Evolutionary conservation across 2,888 invertebrate genomes (phyloP).

Genomic region (Amphipyra berbera): DNA sequence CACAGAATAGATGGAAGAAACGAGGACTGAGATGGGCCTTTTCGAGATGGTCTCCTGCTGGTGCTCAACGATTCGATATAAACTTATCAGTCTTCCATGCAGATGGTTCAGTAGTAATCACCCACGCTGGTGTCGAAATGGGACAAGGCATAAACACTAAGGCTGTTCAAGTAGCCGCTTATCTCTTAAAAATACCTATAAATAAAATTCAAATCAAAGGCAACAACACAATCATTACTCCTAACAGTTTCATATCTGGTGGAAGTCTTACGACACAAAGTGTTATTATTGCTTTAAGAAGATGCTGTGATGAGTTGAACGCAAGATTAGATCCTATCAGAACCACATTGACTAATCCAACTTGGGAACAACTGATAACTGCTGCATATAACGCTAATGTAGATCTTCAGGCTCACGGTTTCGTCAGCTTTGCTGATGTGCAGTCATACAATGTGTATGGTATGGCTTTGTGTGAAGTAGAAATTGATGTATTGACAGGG

Average conservation of each 20-base stretch:
- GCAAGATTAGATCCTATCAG: constrained; percentile 80
- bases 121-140: constrained; percentile 91
- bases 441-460: constrained; percentile 83
- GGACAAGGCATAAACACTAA: constrained; percentile 94
- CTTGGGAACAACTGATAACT: constrained; percentile 85
- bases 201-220: constrained; percentile 91
- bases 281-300: constrained; percentile 86
- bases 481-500: constrained; percentile 93
- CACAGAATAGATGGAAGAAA: constrained; percentile 93
- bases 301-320: constrained; percentile 83
- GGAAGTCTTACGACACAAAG: constrained; percentile 92
- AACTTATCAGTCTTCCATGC: constrained; percentile 51
- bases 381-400: constrained; percentile 70
- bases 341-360: constrained; percentile 72
- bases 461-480: constrained; percentile 90
- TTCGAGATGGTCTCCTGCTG: constrained; percentile 88
- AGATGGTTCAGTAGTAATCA: constrained; percentile 91
- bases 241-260: constrained; percentile 91
- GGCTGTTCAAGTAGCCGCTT: constrained; percentile 91
- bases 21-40: constrained; percentile 91
- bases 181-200: constrained; percentile 91
- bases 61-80: constrained; percentile 36
- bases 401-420: constrained; percentile 67
- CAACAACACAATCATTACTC: constrained; percentile 89
- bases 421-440: constrained; percentile 50